Evolutionary conservation across 2,113 vertebrate species (phyloP), one percentile per base, ranked within the genome.

Genomic region (Petaurus breviceps): DNA sequence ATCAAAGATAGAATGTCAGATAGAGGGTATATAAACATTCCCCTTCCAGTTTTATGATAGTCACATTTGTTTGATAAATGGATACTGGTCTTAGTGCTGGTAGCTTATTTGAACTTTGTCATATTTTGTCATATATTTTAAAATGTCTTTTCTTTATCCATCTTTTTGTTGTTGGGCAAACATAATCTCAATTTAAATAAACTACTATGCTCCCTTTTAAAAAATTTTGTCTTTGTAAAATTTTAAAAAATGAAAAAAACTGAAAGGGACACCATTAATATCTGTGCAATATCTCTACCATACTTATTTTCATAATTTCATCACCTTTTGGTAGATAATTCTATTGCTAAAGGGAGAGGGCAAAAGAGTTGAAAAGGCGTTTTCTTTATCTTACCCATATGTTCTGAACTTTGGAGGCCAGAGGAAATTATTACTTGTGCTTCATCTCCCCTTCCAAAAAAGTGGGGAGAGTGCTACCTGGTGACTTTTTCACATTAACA

Each of bases 131-230:
- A 90, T 90, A 49, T 92, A 24, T 12, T 97, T 95, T 91, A 46
- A 96, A 90, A 93, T 22, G 46, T 57, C 77, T 93, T 31, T 49
- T 93, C 46, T 92, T 97, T 93, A 95, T 84, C 19, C 8, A 14
- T 50, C 95, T 47, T 90, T 95, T 96, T 91, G 68, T 84, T 94
- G 31, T 93, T 96, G 47, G 77, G 55, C 24, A 91, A 0, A 92
- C 93, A 95, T 91, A 5, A 95, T 4, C 22, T 93, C 50, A 77
- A 92, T 93, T 94, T 96, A 77, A 96, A 31, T 93, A 94, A 91
- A 90, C 28, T 22, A 93, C 54, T 47, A 14, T 19, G 14, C 12
- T n/a, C 4, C 61, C 14, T 77, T 77, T 77, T 19, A 77, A 77
- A 77, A 31, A 77, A 5, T 31, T 37, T 61, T 61, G 2, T 61